Evolutionary conservation across 2,113 vertebrate species (phyloP), one percentile per base, ranked within the genome.

Genomic region (Orycteropus afer): DNA sequence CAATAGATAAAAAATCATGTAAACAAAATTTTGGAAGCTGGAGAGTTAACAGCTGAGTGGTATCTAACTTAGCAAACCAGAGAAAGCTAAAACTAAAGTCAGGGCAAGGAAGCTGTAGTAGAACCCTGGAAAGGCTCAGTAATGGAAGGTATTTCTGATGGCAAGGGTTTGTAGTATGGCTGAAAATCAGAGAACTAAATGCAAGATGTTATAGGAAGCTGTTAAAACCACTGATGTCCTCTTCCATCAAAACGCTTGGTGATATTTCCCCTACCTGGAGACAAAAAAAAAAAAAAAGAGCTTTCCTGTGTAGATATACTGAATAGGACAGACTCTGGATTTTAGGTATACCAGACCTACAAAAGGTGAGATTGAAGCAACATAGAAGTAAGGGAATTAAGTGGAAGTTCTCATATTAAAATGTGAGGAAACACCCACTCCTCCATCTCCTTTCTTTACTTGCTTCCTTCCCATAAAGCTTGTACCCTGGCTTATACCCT

Each of bases 21-120:
- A 40, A 86, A 63, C 73, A 79, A 86, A 95, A 67, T 84, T 57
- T 34, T 82, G 47, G 73, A 92, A 86, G 25, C 65, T 53, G 42
- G 5, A 82, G 14, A 94, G 13, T 14, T 49, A 5, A 93, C 42
- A 91, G 13, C 71, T 78, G 42, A 77, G 6, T 90, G 20, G 34
- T 78, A 57, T n/a, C 51, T 93, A 87, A 84, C 3, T 74, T 84
- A 95, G n/a, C 20, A 71, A 71, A 93, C 42, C 3, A 85, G 55
- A 86, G n/a, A 92, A 86, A 76, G 29, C 7, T 61, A n/a, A 57
- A 76, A 23, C 18, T 92, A 85, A 45, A 81, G 18, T 59, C 55
- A 80, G 23, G 34, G 4, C 3, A 4, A 32, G n/a, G 27, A 76
- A 69, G 61, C 22, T 29, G 63, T 10, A 37, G 12, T n/a, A 76